Evolutionary conservation across 2,797 vertebrate genomes (phyloP).

Genomic region (Periparus ater): DNA sequence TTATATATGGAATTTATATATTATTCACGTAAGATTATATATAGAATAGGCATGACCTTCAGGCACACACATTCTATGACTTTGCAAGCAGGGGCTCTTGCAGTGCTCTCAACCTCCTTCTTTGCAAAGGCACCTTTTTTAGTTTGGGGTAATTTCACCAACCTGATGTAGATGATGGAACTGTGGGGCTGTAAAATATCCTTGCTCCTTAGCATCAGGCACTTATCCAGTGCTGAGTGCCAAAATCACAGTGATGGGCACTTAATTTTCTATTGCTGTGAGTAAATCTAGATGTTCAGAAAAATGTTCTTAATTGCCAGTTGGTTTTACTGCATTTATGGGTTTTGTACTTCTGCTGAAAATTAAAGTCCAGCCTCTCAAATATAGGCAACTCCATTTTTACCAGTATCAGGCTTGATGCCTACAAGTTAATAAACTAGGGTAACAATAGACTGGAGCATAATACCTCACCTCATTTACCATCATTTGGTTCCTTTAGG

Average conservation of each 20-base stretch:
- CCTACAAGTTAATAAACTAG: background rate
- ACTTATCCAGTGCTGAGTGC: background rate
- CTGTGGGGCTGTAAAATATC: background rate
- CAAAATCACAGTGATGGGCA: background rate
- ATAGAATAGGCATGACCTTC: background rate
- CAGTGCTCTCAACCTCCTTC: background rate
- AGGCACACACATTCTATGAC: background rate
- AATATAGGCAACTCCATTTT: background rate
- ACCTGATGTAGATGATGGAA: background rate
- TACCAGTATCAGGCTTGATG: background rate
- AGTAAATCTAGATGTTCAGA: slow-evolving; percentile 9
- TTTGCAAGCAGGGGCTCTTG: background rate
- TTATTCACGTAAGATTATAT: background rate
- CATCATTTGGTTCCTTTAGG: background rate
- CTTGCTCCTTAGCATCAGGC: background rate
- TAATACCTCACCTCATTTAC: background rate
- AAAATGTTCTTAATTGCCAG: background rate
- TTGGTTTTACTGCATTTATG: background rate
- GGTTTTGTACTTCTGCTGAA: background rate
- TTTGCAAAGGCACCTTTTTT: background rate
- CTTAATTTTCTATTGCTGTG: background rate
- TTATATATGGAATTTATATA: background rate
- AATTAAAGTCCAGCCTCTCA: background rate
- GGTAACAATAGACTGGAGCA: background rate
- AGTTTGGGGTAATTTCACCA: background rate